phyloP scores from a whole-genome alignment of 2,797 vertebrate species.

The Cyprinella venusta region DNA sequence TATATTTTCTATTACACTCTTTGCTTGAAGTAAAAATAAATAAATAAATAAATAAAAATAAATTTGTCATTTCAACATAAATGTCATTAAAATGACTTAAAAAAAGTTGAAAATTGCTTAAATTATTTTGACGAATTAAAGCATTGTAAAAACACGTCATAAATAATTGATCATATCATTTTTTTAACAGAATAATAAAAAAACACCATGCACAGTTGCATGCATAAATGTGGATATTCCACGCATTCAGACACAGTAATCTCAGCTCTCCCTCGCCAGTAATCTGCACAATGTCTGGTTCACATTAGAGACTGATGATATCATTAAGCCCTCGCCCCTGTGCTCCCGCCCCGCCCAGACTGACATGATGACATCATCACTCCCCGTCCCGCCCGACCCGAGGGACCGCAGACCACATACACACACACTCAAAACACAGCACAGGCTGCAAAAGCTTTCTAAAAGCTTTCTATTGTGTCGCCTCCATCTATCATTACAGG shows the following conservation, averaged over 20 bases:
- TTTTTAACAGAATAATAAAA: too few species aligned
- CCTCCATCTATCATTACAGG: neutral
- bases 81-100: too few species aligned
- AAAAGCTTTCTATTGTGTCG: neutral
- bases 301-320: conserved; percentile 57
- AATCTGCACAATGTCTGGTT: conserved; percentile 42
- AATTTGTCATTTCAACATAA: too few species aligned
- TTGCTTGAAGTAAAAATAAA: too few species aligned
- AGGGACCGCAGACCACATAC: conserved; percentile 33
- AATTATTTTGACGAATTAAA: too few species aligned
- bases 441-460: neutral
- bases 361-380: conserved; percentile 55
- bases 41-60: too few species aligned
- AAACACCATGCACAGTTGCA: too few species aligned
- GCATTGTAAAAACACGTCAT: too few species aligned
- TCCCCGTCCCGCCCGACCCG: conserved; percentile 18
- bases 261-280: neutral
- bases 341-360: conserved; percentile 17
- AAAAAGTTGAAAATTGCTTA: too few species aligned
- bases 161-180: too few species aligned
- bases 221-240: neutral
- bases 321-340: conserved; percentile 44
- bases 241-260: neutral
- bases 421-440: neutral
- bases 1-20: too few species aligned